phyloP scores from a whole-genome alignment of 2,888 invertebrate species.

The Acleris sparsana region DNA sequence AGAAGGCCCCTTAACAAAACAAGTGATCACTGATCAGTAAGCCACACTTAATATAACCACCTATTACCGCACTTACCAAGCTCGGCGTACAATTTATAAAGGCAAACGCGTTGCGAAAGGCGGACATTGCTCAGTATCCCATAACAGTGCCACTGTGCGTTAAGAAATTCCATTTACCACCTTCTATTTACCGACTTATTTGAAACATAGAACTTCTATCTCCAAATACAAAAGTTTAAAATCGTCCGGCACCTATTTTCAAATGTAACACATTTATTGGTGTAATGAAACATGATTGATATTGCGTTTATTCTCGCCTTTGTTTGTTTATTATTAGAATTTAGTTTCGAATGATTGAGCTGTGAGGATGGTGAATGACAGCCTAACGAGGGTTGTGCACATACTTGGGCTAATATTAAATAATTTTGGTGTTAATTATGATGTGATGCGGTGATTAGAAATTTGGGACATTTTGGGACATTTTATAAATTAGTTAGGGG shows the following conservation, averaged over 20 bases:
- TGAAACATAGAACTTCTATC: not conserved
- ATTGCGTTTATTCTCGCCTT: constrained; percentile 7
- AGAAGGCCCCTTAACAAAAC: not conserved
- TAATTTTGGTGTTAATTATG: not conserved
- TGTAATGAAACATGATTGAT: constrained; percentile 4
- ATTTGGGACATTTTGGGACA: not conserved
- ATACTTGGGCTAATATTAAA: constrained; percentile 3
- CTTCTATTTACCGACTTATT: not conserved
- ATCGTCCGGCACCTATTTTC: not conserved
- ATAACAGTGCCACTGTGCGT: constrained; percentile 45
- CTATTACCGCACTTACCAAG: constrained; percentile 11
- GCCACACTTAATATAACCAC: constrained; percentile 15
- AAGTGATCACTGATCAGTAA: constrained; percentile 21
- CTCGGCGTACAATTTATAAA: constrained; percentile 44
- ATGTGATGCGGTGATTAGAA: constrained; percentile 1
- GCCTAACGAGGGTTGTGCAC: constrained; percentile 10
- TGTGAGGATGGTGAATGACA: not conserved
- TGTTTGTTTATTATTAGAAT: not conserved
- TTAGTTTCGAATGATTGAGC: constrained; percentile 3
- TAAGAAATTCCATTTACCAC: constrained; percentile 46
- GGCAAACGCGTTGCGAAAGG: constrained; percentile 48
- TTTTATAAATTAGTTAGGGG: too few relatives aligned
- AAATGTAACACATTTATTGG: not conserved
- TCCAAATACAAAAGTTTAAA: not conserved
- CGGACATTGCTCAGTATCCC: constrained; percentile 52